Percentiles rank a stretch among this genome's conserved stretches.
Conservation (phyloP, 2,888 invertebrate genomes). For the Parnassius orleans region DNA sequence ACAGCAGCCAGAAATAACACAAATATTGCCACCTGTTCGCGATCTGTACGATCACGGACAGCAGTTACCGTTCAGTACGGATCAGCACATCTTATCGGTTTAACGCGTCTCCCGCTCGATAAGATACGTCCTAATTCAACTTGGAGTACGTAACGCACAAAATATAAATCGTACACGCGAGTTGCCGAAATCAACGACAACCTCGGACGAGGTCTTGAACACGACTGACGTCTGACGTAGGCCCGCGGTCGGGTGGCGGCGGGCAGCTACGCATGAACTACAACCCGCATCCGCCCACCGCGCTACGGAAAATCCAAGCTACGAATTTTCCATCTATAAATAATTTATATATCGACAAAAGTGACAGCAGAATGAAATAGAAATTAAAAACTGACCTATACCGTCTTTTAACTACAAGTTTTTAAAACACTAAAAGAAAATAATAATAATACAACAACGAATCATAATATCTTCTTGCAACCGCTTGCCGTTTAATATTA, state of each 20-base stretch:
- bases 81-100: constrained; percentile 27
- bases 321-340: constrained; percentile 42
- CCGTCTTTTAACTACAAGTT: no score
- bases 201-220: constrained; percentile 44
- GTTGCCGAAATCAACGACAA: constrained; percentile 30
- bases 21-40: constrained; percentile 65
- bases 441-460: no score
- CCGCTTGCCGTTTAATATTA: not conserved
- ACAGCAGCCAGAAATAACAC: constrained; percentile 60
- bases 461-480: no score
- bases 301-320: constrained; percentile 65
- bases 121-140: constrained; percentile 37
- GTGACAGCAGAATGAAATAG: constrained; percentile 12
- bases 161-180: constrained; percentile 5
- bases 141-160: constrained; percentile 40
- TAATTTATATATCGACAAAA: constrained; percentile 23
- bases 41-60: constrained; percentile 17
- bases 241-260: constrained; percentile 44
- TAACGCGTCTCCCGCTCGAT: constrained; percentile 18
- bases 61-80: constrained; percentile 27
- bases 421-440: no score
- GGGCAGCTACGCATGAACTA: constrained; percentile 60
- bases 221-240: constrained; percentile 75
- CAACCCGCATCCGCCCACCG: constrained; percentile 63
- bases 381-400: constrained; percentile 1